phyloP scores from a whole-genome alignment of 2,888 invertebrate genomes.

The Matsumyia berberina region DNA sequence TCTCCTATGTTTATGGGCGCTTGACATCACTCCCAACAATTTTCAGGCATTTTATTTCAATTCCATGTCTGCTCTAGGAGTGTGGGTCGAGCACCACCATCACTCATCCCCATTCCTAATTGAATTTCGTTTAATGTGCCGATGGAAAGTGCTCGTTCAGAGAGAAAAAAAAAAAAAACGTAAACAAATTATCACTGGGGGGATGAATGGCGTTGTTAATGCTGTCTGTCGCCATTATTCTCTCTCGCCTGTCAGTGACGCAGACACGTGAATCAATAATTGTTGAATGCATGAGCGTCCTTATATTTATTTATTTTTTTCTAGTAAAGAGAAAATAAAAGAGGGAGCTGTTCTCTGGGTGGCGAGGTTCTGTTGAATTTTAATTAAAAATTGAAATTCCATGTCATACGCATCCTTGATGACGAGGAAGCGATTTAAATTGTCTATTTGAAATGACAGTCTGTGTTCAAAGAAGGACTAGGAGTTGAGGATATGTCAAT shows the following conservation, averaged over 20 bases:
- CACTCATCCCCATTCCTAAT: conserved; percentile 12
- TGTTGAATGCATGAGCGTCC: conserved; percentile 24
- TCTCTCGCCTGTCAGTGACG: conserved; percentile 17
- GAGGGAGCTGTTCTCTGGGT: neutral
- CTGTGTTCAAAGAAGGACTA: neutral
- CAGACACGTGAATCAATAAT: conserved; percentile 38
- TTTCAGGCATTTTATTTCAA: conserved; percentile 77
- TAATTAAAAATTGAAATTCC: conserved; percentile 49
- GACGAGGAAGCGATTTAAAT: neutral
- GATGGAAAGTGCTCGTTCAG: conserved; percentile 37
- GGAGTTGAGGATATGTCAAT: no score
- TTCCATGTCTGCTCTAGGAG: conserved; percentile 57
- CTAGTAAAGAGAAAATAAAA: conserved; percentile 19
- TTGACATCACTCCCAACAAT: conserved; percentile 14
- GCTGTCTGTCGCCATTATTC: conserved; percentile 36
- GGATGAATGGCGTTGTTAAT: conserved; percentile 32
- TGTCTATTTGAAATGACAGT: neutral
- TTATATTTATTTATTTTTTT: conserved; percentile 1
- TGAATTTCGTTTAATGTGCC: conserved; percentile 45
- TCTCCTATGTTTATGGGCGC: conserved; percentile 44
- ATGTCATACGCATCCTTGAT: conserved; percentile 10
- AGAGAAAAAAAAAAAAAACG: no score
- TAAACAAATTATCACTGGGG: conserved; percentile 58
- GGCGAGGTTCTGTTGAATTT: conserved; percentile 17
- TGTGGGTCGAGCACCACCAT: neutral